Evolutionary conservation across 2,113 vertebrate species (phyloP), one percentile per base, ranked within the genome.

Genomic region (Hepsetus odoe): DNA sequence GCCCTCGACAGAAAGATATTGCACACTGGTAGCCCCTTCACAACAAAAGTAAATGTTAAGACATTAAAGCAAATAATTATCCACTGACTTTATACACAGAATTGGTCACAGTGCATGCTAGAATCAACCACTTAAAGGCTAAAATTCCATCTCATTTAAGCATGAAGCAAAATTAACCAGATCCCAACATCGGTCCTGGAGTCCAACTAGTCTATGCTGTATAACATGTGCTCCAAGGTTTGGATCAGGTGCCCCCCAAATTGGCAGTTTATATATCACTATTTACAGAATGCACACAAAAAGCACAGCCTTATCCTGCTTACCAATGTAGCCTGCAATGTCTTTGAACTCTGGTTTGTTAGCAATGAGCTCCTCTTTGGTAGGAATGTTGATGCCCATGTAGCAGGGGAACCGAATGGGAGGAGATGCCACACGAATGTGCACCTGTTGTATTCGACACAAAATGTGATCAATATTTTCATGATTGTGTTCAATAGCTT

Each of bases 381-480:
- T 99, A 76, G 98, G 97, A 83, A 99, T 99, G 83, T 99, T 99
- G 88, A 99, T 99, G 81, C 98, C 98, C 98, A 99, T 99, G 87
- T 98, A 99, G 86, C 98, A 99, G 3, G 98, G 98, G 78, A 94
- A 95, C 85, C 83, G 94, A 88, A 99, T 96, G 0, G 98, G 97
- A 62, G 98, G 98, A 67, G 98, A 99, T 64, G 98, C 98, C 35
- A 99, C 97, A 53, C 97, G 93, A 83, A 99, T 96, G 28, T 99
- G 98, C 35, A 99, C 96, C 98, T 99, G 86, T 59, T 3, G 44
- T 30, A 46, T 42, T 24, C 24, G 40, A 13, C 33, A 13, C 1
- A 44, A 72, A 8, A 3, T 22, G 35, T 51, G 9, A 64, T 64
- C 18, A 38, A 66, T 66, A 14, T 42, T 4, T 22, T 35, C 26